These are phyloP conservation scores for Capreolus pygargus DNA, from an alignment of 2,113 vertebrate species.

Conservation along the genomic window DNA sequence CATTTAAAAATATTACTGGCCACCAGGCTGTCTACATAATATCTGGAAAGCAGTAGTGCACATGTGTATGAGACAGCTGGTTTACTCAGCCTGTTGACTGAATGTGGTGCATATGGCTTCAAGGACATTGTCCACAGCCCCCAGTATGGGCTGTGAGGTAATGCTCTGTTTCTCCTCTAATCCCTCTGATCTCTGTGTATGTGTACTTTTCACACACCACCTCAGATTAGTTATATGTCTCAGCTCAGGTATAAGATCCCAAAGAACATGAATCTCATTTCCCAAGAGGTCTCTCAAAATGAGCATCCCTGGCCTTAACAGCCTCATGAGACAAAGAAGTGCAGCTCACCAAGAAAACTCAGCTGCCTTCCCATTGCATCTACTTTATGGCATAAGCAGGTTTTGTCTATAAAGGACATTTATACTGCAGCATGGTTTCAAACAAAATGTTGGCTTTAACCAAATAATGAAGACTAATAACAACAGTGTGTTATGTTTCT, in stretches of 20 bases:
- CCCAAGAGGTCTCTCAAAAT: background rate
- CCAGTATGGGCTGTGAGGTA: background rate
- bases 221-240: background rate
- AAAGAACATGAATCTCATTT: background rate
- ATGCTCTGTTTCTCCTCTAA: background rate
- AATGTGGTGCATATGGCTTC: background rate
- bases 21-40: background rate
- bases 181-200: background rate
- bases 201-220: background rate
- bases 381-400: conserved; percentile 20
- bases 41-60: background rate
- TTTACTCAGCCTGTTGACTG: background rate
- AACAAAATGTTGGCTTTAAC: conserved; percentile 63
- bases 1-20: background rate
- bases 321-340: background rate
- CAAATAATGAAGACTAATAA: conserved; percentile 61
- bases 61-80: background rate
- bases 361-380: background rate
- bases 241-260: background rate
- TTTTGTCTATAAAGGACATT: conserved; percentile 53
- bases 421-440: conserved; percentile 44
- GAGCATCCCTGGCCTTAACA: background rate
- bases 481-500: conserved; percentile 66
- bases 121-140: background rate
- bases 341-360: conserved; percentile 14